Evolutionary conservation across 2,113 vertebrate species (phyloP), one percentile per base, ranked within the genome.

Genomic region (Peucedramus taeniatus): DNA sequence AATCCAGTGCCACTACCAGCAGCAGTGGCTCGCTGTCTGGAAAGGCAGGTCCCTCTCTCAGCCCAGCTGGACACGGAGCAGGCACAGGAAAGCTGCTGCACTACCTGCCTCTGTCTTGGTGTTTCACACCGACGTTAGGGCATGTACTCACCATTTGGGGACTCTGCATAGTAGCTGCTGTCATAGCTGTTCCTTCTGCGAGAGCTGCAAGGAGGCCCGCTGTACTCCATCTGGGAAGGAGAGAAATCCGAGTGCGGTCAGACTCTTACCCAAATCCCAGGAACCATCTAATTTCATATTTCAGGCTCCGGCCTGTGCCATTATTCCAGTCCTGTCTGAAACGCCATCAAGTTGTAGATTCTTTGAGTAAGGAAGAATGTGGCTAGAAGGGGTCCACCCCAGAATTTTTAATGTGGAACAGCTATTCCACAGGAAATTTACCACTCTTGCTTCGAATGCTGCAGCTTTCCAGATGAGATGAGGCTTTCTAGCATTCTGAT

Each of bases 211-310:
- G 96, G 97, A 33, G 99, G 98, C 3, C 98, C 98, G 8, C 97
- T 98, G 86, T 99, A 99, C 91, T 99, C 99, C 98, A 99, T 98
- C 99, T 99, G 97, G 17, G 95, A 96, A 97, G 13, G 83, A 96
- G 53, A 95, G 72, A 79, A 92, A 82, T 27, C 23, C 10, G 4
- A 57, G 31, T 66, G 89, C 94, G 37, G 19, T 44, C 79, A 64
- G 59, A 15, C 14, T 49, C 42, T 47, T 71, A 79, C 57, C 30
- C 40, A 50, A 76, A 54, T 31, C 31, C 47, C 40, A 39, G n/a
- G 4, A 81, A 78, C 66, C 45, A 42, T 5, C 20, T 42, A 4
- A 68, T 56, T 87, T 45, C 3, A 0, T 53, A 20, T 51, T 83
- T 63, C 42, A 27, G n/a, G 39, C 49, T 78, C 57, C 74, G 37